These are phyloP conservation scores for Altica lythri DNA, from an alignment of 2,888 invertebrate species.

Conservation along the genomic window DNA sequence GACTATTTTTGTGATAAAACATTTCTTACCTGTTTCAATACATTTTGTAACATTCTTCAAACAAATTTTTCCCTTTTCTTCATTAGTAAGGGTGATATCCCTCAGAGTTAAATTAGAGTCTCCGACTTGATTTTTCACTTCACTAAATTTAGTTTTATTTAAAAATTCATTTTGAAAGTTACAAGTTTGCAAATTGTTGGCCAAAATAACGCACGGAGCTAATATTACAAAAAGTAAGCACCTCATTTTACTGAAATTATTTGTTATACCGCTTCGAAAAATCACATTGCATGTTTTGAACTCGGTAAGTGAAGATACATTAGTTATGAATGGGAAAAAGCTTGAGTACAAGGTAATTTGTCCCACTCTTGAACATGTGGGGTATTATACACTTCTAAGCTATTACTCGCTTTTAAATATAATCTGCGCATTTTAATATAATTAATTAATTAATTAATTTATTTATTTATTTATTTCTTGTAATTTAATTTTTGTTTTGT, in stretches of 20 bases:
- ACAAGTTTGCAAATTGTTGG: conserved; percentile 35
- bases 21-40: conserved; percentile 46
- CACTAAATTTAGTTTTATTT: conserved; percentile 32
- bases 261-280: conserved; percentile 1
- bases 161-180: conserved; percentile 23
- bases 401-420: too few relatives aligned
- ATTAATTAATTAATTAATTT: too few relatives aligned
- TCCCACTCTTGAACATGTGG: too few relatives aligned
- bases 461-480: too few relatives aligned
- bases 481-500: too few relatives aligned
- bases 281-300: too few relatives aligned
- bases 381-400: too few relatives aligned
- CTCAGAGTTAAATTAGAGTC: too few relatives aligned
- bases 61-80: conserved; percentile 47
- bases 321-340: neutral
- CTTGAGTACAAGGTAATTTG: too few relatives aligned
- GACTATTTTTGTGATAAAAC: too few relatives aligned
- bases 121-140: conserved; percentile 12
- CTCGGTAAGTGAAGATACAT: neutral
- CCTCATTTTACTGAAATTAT: conserved; percentile 26
- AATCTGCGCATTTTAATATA: too few relatives aligned
- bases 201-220: conserved; percentile 39
- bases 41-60: conserved; percentile 49
- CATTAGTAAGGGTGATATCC: too few relatives aligned
- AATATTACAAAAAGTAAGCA: conserved; percentile 35